Evolutionary conservation across 2,888 invertebrate genomes (phyloP), one percentile per base, ranked within the genome.

Genomic region (Diarsia dahlii): DNA sequence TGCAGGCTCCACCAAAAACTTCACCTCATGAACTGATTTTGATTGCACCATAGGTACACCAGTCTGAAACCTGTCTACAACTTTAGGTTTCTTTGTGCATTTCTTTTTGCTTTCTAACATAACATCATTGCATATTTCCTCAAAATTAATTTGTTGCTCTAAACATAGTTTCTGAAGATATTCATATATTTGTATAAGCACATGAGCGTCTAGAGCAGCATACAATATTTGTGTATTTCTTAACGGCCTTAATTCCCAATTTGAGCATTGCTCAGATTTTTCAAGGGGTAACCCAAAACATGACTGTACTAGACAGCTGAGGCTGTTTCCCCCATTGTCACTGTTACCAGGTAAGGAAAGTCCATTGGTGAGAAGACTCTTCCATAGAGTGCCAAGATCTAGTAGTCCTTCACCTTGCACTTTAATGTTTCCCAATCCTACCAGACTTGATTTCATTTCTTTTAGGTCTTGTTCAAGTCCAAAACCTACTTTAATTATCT

Each of bases 261-360:
- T 98, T 0, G 99, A 99, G 94, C 98, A 98, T 91, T 99, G 99
- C 94, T 99, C 98, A n/a, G 97, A 97, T 94, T 99, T 99, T 93
- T 98, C 97, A 62, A 99, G 94, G 64, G 98, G 97, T 73, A 97
- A 95, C 10, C 98, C 98, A 90, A 98, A 97, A 91, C 98, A 98
- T 60, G 97, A 95, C 90, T 98, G 97, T 0, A 98, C 98, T 76
- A 99, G 94, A 82, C 97, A 97, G 89, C 98, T 98, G 45, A 99
- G 96, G 82, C 98, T 98, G 80, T 97, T 97, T 6, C 97, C 98
- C 28, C 94, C 94, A 86, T 93, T 95, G 81, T 95, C 95, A 88
- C 94, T 95, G 88, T 94, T 94, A 23, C 90, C 90, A 71, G 96
- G 95, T 77, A 96, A 88, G 74, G 84, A 85, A 23, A 96, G 87